phyloP scores from a whole-genome alignment of 2,113 vertebrate species.

The Corythornis madagascariensis region DNA sequence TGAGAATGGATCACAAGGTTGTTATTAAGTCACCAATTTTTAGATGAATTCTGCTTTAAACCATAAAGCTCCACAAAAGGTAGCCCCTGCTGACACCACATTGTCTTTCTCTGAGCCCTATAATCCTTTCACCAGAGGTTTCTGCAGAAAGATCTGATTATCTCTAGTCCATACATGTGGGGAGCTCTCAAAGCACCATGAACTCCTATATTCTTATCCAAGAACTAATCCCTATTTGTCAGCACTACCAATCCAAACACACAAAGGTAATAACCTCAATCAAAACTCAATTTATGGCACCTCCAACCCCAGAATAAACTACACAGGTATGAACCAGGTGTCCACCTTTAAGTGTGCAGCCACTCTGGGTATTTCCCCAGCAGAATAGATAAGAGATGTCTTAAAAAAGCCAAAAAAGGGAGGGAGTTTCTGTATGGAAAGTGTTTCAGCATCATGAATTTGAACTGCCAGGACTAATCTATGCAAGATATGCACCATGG shows the following conservation, averaged over 20 bases:
- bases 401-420: not conserved
- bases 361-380: not conserved
- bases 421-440: fast-evolving
- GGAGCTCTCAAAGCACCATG: not conserved
- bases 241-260: not conserved
- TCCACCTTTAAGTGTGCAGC: not conserved
- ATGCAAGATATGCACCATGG: not conserved
- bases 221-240: not conserved
- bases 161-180: not conserved
- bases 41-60: not conserved
- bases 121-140: not conserved
- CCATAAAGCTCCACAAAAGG: not conserved
- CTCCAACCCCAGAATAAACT: not conserved
- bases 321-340: not conserved
- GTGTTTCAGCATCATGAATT: not conserved
- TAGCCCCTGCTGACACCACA: not conserved
- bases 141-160: not conserved
- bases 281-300: not conserved
- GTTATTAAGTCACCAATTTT: not conserved
- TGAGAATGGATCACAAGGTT: conserved; percentile 27
- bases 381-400: not conserved
- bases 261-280: not conserved
- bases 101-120: not conserved
- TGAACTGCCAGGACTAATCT: not conserved
- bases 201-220: not conserved